Evolutionary conservation across 1,140 invertebrate genomes (phyloP), one percentile per base, ranked within the genome.

Genomic region (Platyscapa corneri): DNA sequence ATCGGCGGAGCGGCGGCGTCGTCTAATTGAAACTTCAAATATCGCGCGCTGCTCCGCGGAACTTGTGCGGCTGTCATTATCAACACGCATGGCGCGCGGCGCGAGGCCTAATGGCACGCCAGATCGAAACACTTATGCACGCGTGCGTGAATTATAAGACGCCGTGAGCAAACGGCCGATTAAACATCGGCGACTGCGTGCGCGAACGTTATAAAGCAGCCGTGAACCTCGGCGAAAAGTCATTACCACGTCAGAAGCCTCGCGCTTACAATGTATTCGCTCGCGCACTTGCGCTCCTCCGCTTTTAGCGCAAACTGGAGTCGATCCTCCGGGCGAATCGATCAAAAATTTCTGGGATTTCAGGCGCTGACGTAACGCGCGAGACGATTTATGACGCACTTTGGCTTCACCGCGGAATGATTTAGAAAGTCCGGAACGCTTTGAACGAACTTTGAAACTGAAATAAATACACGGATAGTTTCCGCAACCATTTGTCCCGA

Each of bases 21-120:
- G 34, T 65, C 67, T 85, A 75, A 85, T 85, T 85, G 77, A 81
- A 85, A 85, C 27, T 75, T 80, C 67, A 80, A 84, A 79, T 81
- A 80, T 74, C 34, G 34, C 46, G 5, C 27, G 18, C 49, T 39
- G 1, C n/a, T 1, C 34, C 20, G 37, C 23, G n/a, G 42, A 77
- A 83, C 75, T 83, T 83, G 27, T 75, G n/a, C 64, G 23, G 46
- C 12, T 49, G 53, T 82, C 56, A 83, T 83, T 39, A 64, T 76
- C 56, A 72, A 64, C 82, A 83, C 72, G 72, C 72, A 76, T n/a
- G 30, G n/a, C n/a, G n/a, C n/a, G n/a, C n/a, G n/a, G n/a, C n/a
- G n/a, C n/a, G n/a, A n/a, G n/a, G 60, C 67, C 16, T 83, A 83
- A 77, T 77, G 49, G 39, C 74, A 75, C 27, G 60, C 49, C 37